Percentiles rank a stretch among this genome's conserved stretches.
Conservation (phyloP, 2,797 vertebrate genomes). For the Microchirus variegatus region DNA sequence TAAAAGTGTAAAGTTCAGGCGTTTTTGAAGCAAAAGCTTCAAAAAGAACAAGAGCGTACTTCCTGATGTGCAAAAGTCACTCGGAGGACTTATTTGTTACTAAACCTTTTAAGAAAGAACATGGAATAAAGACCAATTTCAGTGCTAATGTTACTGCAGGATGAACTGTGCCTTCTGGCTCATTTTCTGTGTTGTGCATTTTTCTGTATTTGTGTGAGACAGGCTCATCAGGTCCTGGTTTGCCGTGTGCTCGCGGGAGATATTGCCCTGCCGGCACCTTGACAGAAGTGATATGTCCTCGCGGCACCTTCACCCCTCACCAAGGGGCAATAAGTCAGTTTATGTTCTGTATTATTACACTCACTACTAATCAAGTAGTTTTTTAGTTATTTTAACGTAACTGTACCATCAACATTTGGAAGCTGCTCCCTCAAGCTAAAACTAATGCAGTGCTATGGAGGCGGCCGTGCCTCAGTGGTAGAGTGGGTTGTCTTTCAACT, state of each 20-base stretch:
- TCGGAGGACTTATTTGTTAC: background rate
- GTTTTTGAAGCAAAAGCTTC: too few relatives aligned
- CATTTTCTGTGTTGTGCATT: conserved; percentile 11
- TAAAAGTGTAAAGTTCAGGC: too few relatives aligned
- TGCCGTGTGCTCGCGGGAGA: conserved; percentile 84
- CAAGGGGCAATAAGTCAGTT: conserved; percentile 83
- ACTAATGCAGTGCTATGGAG: too few relatives aligned
- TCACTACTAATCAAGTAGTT: too few relatives aligned
- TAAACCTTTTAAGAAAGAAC: conserved; percentile 4
- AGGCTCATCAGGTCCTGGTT: conserved; percentile 82
- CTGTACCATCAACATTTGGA: too few relatives aligned
- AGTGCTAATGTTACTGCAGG: background rate
- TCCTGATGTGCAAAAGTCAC: background rate
- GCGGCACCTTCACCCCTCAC: conserved; percentile 85
- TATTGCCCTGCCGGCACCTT: conserved; percentile 85
- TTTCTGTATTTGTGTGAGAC: conserved; percentile 30
- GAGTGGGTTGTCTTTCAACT: too few relatives aligned
- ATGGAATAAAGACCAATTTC: conserved; percentile 13
- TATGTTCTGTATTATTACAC: background rate
- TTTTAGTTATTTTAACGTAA: too few relatives aligned
- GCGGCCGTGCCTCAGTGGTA: too few relatives aligned
- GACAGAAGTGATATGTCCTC: conserved; percentile 82
- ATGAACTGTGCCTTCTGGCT: background rate
- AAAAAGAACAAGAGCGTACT: too few relatives aligned
- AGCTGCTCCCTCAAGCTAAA: too few relatives aligned